Evolutionary conservation across 2,113 vertebrate species (phyloP).

Genomic region (Alligator mississippiensis): DNA sequence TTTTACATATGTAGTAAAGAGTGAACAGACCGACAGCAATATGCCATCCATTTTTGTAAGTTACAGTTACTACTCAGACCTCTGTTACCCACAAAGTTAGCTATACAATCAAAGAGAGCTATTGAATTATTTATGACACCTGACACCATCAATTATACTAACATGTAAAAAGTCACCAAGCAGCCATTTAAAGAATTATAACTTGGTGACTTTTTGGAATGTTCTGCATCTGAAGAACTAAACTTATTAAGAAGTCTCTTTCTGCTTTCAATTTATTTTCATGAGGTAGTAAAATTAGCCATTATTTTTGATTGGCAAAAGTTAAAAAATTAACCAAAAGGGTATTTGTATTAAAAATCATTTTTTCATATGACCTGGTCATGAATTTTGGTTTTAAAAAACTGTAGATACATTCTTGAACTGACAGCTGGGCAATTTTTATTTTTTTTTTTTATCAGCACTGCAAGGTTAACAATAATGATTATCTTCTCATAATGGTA

Average conservation of each 20-base stretch:
- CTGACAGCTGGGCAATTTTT: background rate
- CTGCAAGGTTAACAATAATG: background rate
- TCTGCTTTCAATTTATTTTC: background rate
- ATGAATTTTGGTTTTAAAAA: constrained; percentile 6
- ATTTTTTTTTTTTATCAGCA: background rate
- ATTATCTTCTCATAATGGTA: background rate
- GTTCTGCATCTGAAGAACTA: background rate
- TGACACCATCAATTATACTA: constrained; percentile 53
- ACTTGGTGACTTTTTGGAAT: constrained; percentile 18
- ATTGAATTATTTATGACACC: constrained; percentile 72
- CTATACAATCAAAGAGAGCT: constrained; percentile 41
- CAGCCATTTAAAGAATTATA: constrained; percentile 45
- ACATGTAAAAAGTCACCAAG: constrained; percentile 49
- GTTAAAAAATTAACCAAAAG: background rate
- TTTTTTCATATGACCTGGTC: background rate
- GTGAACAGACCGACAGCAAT: constrained; percentile 40
- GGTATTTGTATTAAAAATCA: background rate
- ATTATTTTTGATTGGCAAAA: background rate
- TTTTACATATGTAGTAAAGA: background rate
- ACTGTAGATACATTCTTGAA: background rate
- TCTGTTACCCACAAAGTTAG: constrained; percentile 58
- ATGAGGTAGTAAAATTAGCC: background rate
- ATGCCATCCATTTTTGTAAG: constrained; percentile 45
- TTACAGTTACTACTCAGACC: constrained; percentile 47
- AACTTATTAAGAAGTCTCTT: background rate